phyloP scores from a whole-genome alignment of 2,797 vertebrate species.

The Pachyuromys duprasi region DNA sequence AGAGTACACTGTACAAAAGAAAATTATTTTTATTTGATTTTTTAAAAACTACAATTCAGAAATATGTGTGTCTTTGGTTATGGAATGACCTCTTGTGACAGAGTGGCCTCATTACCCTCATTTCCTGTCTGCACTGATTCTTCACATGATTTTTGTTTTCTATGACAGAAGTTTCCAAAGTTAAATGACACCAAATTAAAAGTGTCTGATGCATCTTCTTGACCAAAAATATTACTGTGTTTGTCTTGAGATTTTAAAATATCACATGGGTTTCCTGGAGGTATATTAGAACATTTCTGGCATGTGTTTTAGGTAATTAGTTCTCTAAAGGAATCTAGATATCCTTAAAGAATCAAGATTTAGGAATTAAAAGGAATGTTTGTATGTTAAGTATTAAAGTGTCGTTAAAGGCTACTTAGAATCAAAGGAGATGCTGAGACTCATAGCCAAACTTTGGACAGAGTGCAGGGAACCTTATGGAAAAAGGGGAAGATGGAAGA shows the following conservation, averaged over 20 bases:
- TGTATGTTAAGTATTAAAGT: neutral
- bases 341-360: conserved; percentile 29
- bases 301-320: neutral
- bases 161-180: conserved; percentile 41
- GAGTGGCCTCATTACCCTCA: neutral
- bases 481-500: too few species aligned
- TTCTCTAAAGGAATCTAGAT: conserved; percentile 9
- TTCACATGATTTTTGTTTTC: conserved; percentile 17
- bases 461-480: too few species aligned
- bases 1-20: neutral
- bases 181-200: neutral
- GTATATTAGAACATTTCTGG: neutral
- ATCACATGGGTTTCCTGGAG: neutral
- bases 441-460: too few species aligned
- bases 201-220: neutral
- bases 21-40: conserved; percentile 16
- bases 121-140: neutral
- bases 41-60: neutral
- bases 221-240: neutral
- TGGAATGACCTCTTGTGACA: neutral
- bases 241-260: neutral
- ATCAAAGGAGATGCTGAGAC: too few species aligned
- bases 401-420: neutral
- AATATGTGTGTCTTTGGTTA: neutral
- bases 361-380: neutral